Evolutionary conservation across 2,113 vertebrate genomes (phyloP).

Genomic region (Centrocercus urophasianus): DNA sequence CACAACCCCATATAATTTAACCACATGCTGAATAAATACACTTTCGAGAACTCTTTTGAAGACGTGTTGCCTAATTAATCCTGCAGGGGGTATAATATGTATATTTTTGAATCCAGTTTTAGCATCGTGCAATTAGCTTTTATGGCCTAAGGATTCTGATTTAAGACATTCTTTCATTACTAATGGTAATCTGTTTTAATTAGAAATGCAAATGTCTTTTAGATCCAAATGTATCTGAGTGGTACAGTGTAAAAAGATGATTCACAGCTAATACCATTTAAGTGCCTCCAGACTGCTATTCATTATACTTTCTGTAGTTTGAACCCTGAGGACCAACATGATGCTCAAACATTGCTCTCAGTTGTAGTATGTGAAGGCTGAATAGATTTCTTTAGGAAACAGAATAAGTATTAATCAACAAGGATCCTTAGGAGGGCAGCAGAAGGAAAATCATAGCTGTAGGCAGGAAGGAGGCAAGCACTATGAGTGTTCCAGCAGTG

Average conservation of each 20-base stretch:
- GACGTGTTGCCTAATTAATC: conserved; percentile 70
- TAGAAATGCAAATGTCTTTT: conserved; percentile 67
- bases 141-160: conserved; percentile 65
- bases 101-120: conserved; percentile 66
- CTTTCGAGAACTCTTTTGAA: conserved; percentile 63
- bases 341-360: not conserved
- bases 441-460: conserved; percentile 39
- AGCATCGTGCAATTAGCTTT: conserved; percentile 65
- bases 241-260: conserved; percentile 47
- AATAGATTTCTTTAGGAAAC: conserved; percentile 50
- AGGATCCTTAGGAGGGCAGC: conserved; percentile 14
- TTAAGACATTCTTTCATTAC: conserved; percentile 56
- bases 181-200: conserved; percentile 63
- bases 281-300: conserved; percentile 39
- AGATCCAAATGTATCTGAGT: conserved; percentile 34
- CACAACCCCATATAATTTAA: conserved; percentile 28
- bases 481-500: not conserved
- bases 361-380: conserved; percentile 23
- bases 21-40: conserved; percentile 66
- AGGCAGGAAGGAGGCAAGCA: not conserved
- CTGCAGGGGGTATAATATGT: conserved; percentile 72
- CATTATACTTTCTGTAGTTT: conserved; percentile 50
- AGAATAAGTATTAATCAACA: conserved; percentile 47
- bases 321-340: conserved; percentile 38
- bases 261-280: conserved; percentile 19